Evolutionary conservation across 2,113 vertebrate genomes (phyloP), one percentile per base, ranked within the genome.

Genomic region (Sterrhoptilus dennistouni): DNA sequence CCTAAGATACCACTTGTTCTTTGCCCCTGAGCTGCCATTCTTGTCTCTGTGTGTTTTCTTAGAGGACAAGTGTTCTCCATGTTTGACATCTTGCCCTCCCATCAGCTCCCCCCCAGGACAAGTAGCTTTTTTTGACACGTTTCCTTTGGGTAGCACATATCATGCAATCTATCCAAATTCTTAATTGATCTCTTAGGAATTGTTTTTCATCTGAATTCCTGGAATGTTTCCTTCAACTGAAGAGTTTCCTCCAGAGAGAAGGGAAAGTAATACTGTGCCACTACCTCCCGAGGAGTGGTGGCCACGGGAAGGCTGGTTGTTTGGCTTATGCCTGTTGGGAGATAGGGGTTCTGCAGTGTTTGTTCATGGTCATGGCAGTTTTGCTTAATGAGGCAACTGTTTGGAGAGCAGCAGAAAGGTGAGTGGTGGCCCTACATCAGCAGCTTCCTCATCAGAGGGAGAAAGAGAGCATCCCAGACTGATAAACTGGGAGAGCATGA

Each of bases 121-220:
- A 44, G 44, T 15, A 50, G 66, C 9, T 69, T 83, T 28, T 66
- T 64, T 85, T 40, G 74, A 59, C 89, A 90, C 75, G 56, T 83
- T 94, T 83, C 65, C 78, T 87, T 66, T 85, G 64, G 45, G 84
- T 28, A 93, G 64, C 2, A 9, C 61, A 1, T 87, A 78, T 35
- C 70, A 7, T 28, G 35, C 6, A 0, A 84, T 78, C 84, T 44
- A 49, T 52, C 61, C 64, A 47, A 80, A 63, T n/a, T 83, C 78
- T 42, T 77, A 76, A 93, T 64, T 89, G 76, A 70, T 92, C 85
- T 81, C 80, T 68, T 54, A 35, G 89, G 92, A 92, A 56, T 45
- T 79, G 64, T 61, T 93, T 92, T 78, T 85, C 70, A 75, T 90
- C 24, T 38, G 49, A 91, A 92, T 94, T 89, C 72, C 49, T 93